Conservation (phyloP, 2,888 invertebrate genomes). For the Ecliptopera silaceata region DNA sequence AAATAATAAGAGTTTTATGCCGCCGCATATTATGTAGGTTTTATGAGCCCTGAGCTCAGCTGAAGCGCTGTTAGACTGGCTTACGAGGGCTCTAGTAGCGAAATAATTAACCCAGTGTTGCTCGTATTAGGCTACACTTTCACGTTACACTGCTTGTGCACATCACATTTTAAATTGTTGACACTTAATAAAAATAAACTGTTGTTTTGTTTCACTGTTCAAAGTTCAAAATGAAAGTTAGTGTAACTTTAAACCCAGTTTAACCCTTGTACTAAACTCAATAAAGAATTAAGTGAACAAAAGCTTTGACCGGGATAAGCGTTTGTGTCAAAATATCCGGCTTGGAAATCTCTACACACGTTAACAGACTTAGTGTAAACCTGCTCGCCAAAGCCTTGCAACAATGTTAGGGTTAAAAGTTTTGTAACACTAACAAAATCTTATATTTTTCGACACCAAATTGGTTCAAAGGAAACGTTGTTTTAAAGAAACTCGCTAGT, state of each 20-base stretch:
- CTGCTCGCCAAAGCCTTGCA: conserved; percentile 40
- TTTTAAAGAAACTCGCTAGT: conserved; percentile 24
- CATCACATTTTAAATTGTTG: conserved; percentile 37
- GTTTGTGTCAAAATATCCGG: conserved; percentile 60
- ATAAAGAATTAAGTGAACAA: conserved; percentile 37
- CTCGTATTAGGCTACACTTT: conserved; percentile 68
- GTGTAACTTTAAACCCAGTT: neutral
- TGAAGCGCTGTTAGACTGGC: conserved; percentile 76
- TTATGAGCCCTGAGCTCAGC: conserved; percentile 74
- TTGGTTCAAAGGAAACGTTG: conserved; percentile 23
- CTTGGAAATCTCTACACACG: conserved; percentile 62
- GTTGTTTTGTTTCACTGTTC: neutral
- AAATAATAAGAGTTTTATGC: conserved; percentile 82
- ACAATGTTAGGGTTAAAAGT: conserved; percentile 43
- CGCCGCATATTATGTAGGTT: conserved; percentile 79
- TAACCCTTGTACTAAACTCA: conserved; percentile 7
- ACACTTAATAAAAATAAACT: neutral
- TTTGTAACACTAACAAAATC: conserved; percentile 35
- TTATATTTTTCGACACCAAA: conserved; percentile 27
- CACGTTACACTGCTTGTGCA: conserved; percentile 52
- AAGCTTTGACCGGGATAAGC: conserved; percentile 58
- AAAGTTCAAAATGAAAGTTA: neutral
- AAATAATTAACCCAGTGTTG: conserved; percentile 79
- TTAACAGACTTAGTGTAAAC: conserved; percentile 69
- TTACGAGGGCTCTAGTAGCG: conserved; percentile 78